Base-by-base conservation (phyloP, 2,113 vertebrate genomes). In the Notarius quadriscutis region DNA sequence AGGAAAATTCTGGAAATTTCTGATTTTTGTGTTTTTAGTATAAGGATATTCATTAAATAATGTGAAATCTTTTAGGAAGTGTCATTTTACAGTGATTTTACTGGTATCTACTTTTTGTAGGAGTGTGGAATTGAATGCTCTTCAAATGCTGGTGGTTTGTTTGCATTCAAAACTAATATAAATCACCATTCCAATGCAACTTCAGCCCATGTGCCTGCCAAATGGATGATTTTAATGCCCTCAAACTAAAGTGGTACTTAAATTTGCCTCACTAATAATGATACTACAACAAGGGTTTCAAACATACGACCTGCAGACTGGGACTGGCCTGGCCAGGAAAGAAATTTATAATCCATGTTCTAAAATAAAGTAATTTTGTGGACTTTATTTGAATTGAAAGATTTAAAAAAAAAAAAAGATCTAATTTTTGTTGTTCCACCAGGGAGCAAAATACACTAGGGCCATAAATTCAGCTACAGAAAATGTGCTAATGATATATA, bases 401-500 rank as follows among this genome's bases (percentile, higher is more conserved):
- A 30, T 17, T 27, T 25, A 41, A 41, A 41, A 34, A 1, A 12
- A 77, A 77, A 74, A 25, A 77, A 12, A 77, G 15, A 27, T 2
- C 1, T 5, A 2, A 12, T 75, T 11, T 51, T 75, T 55, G 11
- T n/a, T n/a, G 17, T 78, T 79, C 9, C 25, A 79, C n/a, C 77
- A 57, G 15, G 48, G 22, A 57, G 53, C 6, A 30, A 57, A 57
- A 57, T 78, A 78, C 41, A 55, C 75, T 6, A 55, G 77, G n/a
- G 77, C 27, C 7, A 30, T 57, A 79, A 79, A 57, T 57, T 79
- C n/a, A 79, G 77, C 53, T 79, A 57, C 53, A 79, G 51, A 57
- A 79, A 79, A 57, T 75, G 25, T 57, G n/a, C 12, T 57, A 79
- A 79, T 1, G 15, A 79, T 57, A 79, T 79, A 30, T 57, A 79